Evolutionary conservation across 2,113 vertebrate genomes (phyloP), one percentile per base, ranked within the genome.

Genomic region (Silurus meridionalis): DNA sequence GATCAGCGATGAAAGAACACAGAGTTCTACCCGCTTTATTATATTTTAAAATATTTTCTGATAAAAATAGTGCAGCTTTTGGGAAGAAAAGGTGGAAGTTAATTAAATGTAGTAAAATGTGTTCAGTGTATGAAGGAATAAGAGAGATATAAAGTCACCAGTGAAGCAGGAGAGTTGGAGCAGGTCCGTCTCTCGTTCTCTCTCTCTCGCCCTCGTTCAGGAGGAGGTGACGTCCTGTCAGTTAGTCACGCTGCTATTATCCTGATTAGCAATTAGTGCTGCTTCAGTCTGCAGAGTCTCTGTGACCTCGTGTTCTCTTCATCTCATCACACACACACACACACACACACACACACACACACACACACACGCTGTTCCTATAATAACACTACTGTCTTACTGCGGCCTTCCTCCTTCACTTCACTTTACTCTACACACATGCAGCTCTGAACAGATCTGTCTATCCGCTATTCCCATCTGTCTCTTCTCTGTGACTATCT

Each of bases 261-360:
- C 92, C 93, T 93, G 92, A 95, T 94, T 94, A 94, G 90, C 86
- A 90, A 89, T 81, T 83, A 89, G 87, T 77, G 67, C 86, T 64
- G 82, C 53, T 79, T 91, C 90, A 91, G 91, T 90, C 92, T 93
- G 90, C 91, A 69, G 90, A 92, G 90, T 90, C 91, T 89, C 89
- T 90, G 55, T 57, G 78, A 80, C 78, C 78, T 19, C 5, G 28
- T 80, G 78, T 61, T 80, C 78, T 80, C 57, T 60, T 55, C 48
- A n/a, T 57, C 82, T 9, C 19, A 19, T 19, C 77, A 37, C 87
- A 84, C 92, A 91, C 50, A 14, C 74, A 19, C 77, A 37, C 87
- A 84, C 92, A 91, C 50, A 14, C 74, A 19, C 77, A 37, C 87
- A 84, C 92, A 91, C 50, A 14, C 74, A 17, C 77, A 37, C 87